Base-by-base conservation (phyloP, 1,140 invertebrate species). In the Oreohelix idahoensis region DNA sequence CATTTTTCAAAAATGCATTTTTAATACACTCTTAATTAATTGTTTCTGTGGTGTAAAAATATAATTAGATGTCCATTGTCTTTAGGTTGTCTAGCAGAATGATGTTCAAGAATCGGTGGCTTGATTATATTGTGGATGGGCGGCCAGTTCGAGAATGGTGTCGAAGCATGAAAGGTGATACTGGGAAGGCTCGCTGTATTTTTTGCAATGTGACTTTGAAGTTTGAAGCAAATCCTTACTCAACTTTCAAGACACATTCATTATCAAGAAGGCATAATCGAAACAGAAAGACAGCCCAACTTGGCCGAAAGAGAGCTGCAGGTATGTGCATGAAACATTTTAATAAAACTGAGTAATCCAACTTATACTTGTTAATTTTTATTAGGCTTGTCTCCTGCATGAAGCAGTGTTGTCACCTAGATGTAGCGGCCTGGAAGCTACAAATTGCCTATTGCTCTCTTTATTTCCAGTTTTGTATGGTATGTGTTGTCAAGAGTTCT, bases 171-270 rank as follows among this genome's bases (percentile, higher is more conserved):
- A 73, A 42, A 20, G n/a, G 20, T 73, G 38, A 73, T 10, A 73
- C 35, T 42, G 38, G 42, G 15, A 39, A 73, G 23, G 71, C 39
- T 26, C 39, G 20, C 26, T 73, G 71, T 42, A 73, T 26, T 23
- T 73, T 53, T 45, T 77, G 75, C 32, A 77, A 77, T 38, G 1
- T 29, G 1, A 2, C 17, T 23, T 32, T 77, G 20, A 77, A 53
- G 32, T 77, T 53, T 77, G 42, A 26, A 29, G n/a, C 20, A 8
- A 53, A 20, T 13, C 5, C 5, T 58, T 23, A 53, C 13, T 53
- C 1, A 26, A 20, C 75, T 35, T 23, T 77, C 29, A 77, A 53
- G 49, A 77, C 8, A n/a, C 75, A 77, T 77, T 45, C 75, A 29
- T 20, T 32, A 8, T 49, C 75, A 49, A 32, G 15, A 1, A 77